Base-by-base conservation (phyloP, 2,888 invertebrate species). In the Mimachlamys varia region DNA sequence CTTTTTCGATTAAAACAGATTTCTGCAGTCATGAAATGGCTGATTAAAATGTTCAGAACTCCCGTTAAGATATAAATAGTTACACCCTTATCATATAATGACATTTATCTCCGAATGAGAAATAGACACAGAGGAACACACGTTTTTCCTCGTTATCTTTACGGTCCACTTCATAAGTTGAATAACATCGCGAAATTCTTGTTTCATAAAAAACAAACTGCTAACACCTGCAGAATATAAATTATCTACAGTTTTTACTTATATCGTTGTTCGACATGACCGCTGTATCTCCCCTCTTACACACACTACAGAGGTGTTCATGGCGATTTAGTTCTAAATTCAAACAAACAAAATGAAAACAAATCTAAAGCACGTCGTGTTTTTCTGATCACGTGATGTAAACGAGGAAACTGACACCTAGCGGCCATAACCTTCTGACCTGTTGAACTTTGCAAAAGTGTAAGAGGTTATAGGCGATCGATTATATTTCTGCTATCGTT, bases 151-250 rank as follows among this genome's bases (percentile, higher is more conserved):
- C 76, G 10, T 76, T 33, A 76, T 76, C 76, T 76, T 76, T 27
- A 33, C 15, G 76, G 76, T 33, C 76, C 27, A 76, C 33, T 22
- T 76, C 33, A 76, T 76, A 27, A 33, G 76, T 12, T 58, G 22
- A 76, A 76, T 33, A 76, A 76, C 76, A 27, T 76, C 19, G 58
- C 27, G 27, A 27, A 76, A 76, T 76, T 76, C 76, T 76, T 76
- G 76, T 33, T 76, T 76, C 76, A 76, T 76, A 76, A 76, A 55
- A 76, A 76, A 76, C 76, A 76, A 27, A 76, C 10, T 33, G 33
- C 33, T 33, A 76, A 76, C 76, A 76, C 76, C 76, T 76, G 76
- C 76, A 76, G 76, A 33, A 76, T 33, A 76, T 76, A 76, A 4
- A 76, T 76, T 76, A 76, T 76, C 76, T 76, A 13, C 12, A 10